Evolutionary conservation across 1,140 invertebrate genomes (phyloP).

Genomic region (Xylocopa sonorina): DNA sequence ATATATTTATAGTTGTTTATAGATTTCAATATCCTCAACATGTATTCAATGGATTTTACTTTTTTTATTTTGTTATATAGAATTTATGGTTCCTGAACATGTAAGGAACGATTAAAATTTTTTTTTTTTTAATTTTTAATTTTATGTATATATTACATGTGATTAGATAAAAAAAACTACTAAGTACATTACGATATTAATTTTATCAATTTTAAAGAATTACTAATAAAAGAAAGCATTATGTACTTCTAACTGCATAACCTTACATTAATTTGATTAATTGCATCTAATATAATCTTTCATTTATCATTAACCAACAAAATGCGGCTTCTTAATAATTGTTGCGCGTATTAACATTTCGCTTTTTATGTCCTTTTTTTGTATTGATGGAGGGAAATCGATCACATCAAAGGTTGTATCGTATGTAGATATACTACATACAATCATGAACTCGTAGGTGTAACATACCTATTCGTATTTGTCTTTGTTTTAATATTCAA

Average conservation of each 20-base stretch:
- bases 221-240: slow-evolving; percentile 2
- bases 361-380: slow-evolving; percentile 58
- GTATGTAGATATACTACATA: slow-evolving; percentile 44
- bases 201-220: not conserved
- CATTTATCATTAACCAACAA: slow-evolving; percentile 34
- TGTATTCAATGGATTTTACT: slow-evolving; percentile 9
- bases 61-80: slow-evolving; percentile 34
- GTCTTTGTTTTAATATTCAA: slow-evolving; percentile 75
- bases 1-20: slow-evolving; percentile 25
- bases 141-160: no score
- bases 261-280: not conserved
- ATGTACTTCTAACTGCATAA: slow-evolving; percentile 4
- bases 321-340: slow-evolving; percentile 36
- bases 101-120: not conserved
- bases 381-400: slow-evolving; percentile 47
- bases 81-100: not conserved
- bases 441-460: slow-evolving; percentile 38
- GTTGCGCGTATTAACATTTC: slow-evolving; percentile 41
- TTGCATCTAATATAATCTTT: slow-evolving; percentile 8
- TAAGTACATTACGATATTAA: not conserved
- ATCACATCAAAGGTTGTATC: slow-evolving; percentile 40
- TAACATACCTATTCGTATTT: slow-evolving; percentile 58
- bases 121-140: not conserved
- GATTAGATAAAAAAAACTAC: no score
- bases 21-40: not conserved